These are phyloP conservation scores for Pogona vitticeps DNA, from an alignment of 2,113 vertebrate species.

Conservation along the genomic window DNA sequence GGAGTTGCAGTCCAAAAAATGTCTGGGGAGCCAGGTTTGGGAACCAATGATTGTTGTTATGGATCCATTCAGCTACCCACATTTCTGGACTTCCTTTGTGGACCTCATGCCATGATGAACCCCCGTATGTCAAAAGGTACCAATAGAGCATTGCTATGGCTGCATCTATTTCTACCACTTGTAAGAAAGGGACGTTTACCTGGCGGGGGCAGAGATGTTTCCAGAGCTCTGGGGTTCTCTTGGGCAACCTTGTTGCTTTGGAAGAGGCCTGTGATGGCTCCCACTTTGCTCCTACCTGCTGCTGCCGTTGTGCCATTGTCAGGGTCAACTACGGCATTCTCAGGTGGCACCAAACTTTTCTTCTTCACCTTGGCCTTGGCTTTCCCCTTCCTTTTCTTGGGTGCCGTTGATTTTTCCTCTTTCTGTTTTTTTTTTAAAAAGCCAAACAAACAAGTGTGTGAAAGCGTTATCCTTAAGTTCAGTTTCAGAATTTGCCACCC, in stretches of 20 bases:
- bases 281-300: slow-evolving; percentile 61
- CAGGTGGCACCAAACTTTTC: slow-evolving; percentile 20
- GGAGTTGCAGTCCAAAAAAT: too few species aligned
- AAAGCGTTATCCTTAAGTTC: neutral
- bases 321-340: neutral
- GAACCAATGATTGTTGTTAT: too few species aligned
- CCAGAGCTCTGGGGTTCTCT: rapidly evolving
- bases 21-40: too few species aligned
- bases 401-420: slow-evolving; percentile 72
- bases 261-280: slow-evolving; percentile 30
- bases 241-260: slow-evolving; percentile 51
- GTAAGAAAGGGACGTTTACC: slow-evolving; percentile 20
- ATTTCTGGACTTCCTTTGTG: too few species aligned
- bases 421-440: slow-evolving; percentile 43
- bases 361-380: slow-evolving; percentile 65
- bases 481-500: neutral
- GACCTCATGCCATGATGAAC: too few species aligned
- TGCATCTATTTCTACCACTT: neutral
- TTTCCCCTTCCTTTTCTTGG: slow-evolving; percentile 72
- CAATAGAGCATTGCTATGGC: too few species aligned
- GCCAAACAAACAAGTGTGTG: neutral
- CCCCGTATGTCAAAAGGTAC: too few species aligned
- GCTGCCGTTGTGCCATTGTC: slow-evolving; percentile 39
- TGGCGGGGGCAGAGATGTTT: neutral
- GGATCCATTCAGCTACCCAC: too few species aligned